A percentile compares a stretch with the other conserved stretches of the same genome.
Conservation (phyloP, 2,888 invertebrate species). For the Lysandra coridon region DNA sequence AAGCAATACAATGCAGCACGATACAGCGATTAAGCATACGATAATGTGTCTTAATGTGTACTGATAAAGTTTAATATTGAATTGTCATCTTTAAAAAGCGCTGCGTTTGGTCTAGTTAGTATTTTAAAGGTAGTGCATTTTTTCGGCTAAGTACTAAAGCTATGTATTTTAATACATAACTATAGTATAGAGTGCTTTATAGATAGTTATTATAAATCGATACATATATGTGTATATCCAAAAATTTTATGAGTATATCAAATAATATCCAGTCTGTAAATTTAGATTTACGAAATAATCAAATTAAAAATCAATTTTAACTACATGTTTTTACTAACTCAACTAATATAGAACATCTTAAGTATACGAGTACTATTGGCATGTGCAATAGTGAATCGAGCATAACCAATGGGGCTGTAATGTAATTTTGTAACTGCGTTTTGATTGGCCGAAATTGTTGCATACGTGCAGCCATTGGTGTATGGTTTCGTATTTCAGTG, state of each 20-base stretch:
- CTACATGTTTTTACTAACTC: slow-evolving; percentile 15
- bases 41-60: background rate
- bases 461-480: no score
- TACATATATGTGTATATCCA: background rate
- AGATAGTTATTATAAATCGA: background rate
- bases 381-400: background rate
- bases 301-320: slow-evolving; percentile 5
- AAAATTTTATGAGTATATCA: background rate
- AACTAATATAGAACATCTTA: slow-evolving; percentile 12
- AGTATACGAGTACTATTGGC: background rate
- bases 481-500: no score
- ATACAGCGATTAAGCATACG: background rate
- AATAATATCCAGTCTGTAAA: slow-evolving; percentile 10
- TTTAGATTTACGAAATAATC: background rate
- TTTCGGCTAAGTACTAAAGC: background rate
- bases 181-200: background rate
- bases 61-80: background rate
- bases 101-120: background rate
- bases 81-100: background rate
- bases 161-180: background rate
- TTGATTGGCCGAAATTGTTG: no score
- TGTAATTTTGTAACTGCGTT: background rate
- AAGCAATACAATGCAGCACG: background rate
- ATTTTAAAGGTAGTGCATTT: background rate
- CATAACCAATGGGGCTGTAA: background rate